Evolutionary conservation across 2,113 vertebrate genomes (phyloP), one percentile per base, ranked within the genome.

Genomic region (Rhizomys pruinosus): DNA sequence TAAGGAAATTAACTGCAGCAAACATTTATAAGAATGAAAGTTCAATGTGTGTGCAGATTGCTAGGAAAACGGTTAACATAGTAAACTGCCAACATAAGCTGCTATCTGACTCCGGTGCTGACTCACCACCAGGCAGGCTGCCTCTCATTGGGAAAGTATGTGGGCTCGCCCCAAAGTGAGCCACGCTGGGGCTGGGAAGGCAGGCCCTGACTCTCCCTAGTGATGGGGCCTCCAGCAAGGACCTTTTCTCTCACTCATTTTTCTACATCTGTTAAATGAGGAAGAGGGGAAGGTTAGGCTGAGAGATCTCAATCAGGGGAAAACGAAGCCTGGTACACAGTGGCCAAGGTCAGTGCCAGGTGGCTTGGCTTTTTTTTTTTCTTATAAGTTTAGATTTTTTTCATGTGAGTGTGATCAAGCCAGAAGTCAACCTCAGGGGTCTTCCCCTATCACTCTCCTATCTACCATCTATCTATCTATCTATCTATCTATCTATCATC

Each of bases 211-310:
- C 29, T 52, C 85, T 86, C 72, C 74, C 55, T 64, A 57, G 57
- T 16, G 39, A 37, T 0, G 4, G 11, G 37, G 42, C 22, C 27
- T 44, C 52, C n/a, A 4, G 23, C 27, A 37, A 47, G 68, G 19
- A 4, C 47, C 64, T 91, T 61, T 47, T 80, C 29, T 89, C 72
- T 73, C 79, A 72, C 59, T 47, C 27, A 19, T 66, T 59, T 73
- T 82, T 84, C 84, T 68, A 11, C 34, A 61, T 91, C 90, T 84
- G 19, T 84, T 73, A 90, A 77, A 91, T 0, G 32, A 66, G 27
- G n/a, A 59, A 44, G 34, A 4, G 27, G 66, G 37, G 39, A 37
- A 25, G 39, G 1, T 7, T 59, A 10, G 3, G 32, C 34, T 27
- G 27, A 59, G 19, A 15, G 44, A 32, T 5, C 27, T 27, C 68